Evolutionary conservation across 2,113 vertebrate genomes (phyloP).

Genomic region (Trinectes maculatus): DNA sequence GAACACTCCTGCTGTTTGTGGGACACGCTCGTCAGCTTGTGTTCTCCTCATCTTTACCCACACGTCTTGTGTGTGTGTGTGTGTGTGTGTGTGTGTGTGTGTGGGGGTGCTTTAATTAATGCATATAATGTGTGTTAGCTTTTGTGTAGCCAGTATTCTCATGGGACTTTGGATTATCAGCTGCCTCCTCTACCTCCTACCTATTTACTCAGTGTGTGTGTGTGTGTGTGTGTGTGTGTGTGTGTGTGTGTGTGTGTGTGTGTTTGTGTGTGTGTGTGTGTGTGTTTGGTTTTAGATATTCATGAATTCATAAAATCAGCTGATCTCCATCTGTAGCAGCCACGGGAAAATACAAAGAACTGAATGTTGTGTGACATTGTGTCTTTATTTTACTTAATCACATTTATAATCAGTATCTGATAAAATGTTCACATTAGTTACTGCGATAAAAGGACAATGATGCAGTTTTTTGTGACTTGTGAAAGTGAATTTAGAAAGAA

Average conservation of each 20-base stretch:
- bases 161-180: slow-evolving; percentile 30
- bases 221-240: slow-evolving; percentile 9
- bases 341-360: background rate
- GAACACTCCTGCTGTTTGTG: too few species aligned
- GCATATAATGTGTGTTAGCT: slow-evolving; percentile 1
- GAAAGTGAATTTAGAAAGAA: too few species aligned
- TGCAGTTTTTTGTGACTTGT: too few species aligned
- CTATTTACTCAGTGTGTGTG: background rate
- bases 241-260: slow-evolving; percentile 15
- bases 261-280: slow-evolving; percentile 16
- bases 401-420: too few species aligned
- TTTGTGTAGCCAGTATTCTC: background rate
- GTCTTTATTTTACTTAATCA: too few species aligned
- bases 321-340: slow-evolving; percentile 43
- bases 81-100: slow-evolving; percentile 16
- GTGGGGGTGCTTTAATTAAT: background rate
- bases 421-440: background rate
- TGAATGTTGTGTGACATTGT: background rate
- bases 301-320: slow-evolving; percentile 38
- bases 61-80: background rate
- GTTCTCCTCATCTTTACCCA: background rate
- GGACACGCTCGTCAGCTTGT: slow-evolving; percentile 13
- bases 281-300: background rate
- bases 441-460: too few species aligned
- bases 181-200: slow-evolving; percentile 13